Evolutionary conservation across 2,888 invertebrate genomes (phyloP), one percentile per base, ranked within the genome.

Genomic region (Microplitis deprimator): DNA sequence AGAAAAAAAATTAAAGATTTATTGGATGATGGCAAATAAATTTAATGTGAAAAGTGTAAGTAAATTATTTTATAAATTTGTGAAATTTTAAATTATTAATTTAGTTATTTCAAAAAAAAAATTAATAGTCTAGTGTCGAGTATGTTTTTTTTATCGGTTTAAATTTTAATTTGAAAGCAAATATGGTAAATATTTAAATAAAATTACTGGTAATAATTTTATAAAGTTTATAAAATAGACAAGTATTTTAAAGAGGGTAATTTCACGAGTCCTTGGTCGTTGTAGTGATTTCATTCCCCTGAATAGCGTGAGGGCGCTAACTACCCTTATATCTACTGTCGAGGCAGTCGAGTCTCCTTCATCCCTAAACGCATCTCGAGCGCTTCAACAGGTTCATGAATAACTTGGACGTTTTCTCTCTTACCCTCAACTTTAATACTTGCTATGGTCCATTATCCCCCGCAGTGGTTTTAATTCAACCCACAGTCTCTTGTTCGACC

Each of bases 321-420:
- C 87, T 88, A 84, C 87, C 86, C 87, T 87, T 85, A 84, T 86
- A 85, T 85, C 85, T 85, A 84, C 85, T 85, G 81, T 81, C 81
- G 82, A 81, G 79, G 78, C 80, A 79, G 83, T 82, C 83, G 82
- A 81, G 78, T 74, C 78, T 78, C 78, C 82, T 83, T 81, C 80
- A 77, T 78, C 85, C 84, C 87, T 88, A 89, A 89, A 87, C 86
- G 87, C 85, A 88, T 88, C 88, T 85, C 84, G 84, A 85, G 86
- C 87, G 88, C 89, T 86, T 89, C 89, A 89, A 89, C 89, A 88
- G 89, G 89, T 89, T 86, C 87, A 89, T 89, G 89, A 89, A 89
- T 89, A 89, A 89, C 85, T 89, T 88, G 88, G 82, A 83, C 82
- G 81, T 76, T 81, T 82, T 82, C 65, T 73, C 41, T 69, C 76